Evolutionary conservation across 2,888 invertebrate genomes (phyloP).

Genomic region (Scaeva pyrastri): DNA sequence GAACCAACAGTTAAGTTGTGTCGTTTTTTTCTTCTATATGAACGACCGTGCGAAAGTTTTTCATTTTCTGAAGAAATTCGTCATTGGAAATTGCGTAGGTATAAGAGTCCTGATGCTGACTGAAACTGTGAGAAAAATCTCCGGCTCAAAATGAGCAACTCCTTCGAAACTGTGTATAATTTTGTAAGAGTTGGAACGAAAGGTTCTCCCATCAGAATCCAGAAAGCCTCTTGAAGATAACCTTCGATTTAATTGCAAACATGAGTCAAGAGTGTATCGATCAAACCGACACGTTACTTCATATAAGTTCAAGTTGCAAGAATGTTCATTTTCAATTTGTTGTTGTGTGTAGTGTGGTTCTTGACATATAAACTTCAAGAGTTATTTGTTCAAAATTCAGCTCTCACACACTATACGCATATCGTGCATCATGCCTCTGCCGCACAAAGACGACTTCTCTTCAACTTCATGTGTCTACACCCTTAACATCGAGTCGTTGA

Average conservation of each 20-base stretch:
- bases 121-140: conserved; percentile 69
- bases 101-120: not conserved
- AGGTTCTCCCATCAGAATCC: conserved; percentile 4
- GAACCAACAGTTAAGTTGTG: conserved; percentile 29
- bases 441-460: conserved; percentile 27
- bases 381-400: conserved; percentile 41
- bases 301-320: conserved; percentile 56
- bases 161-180: not conserved
- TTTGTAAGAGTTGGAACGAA: not conserved
- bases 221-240: conserved; percentile 44
- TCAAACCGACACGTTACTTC: not conserved
- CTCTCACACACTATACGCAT: conserved; percentile 40
- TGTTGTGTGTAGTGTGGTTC: conserved; percentile 15
- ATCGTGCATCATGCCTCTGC: not conserved
- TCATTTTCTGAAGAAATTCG: not conserved
- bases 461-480: conserved; percentile 54
- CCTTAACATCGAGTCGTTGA: too few relatives aligned
- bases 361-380: conserved; percentile 51
- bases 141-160: conserved; percentile 53
- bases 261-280: not conserved
- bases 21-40: not conserved
- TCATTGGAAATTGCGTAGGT: not conserved
- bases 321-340: conserved; percentile 68
- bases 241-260: conserved; percentile 18
- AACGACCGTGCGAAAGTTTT: conserved; percentile 68